Conservation (phyloP, 2,113 vertebrate species). For the Agapornis roseicollis region DNA sequence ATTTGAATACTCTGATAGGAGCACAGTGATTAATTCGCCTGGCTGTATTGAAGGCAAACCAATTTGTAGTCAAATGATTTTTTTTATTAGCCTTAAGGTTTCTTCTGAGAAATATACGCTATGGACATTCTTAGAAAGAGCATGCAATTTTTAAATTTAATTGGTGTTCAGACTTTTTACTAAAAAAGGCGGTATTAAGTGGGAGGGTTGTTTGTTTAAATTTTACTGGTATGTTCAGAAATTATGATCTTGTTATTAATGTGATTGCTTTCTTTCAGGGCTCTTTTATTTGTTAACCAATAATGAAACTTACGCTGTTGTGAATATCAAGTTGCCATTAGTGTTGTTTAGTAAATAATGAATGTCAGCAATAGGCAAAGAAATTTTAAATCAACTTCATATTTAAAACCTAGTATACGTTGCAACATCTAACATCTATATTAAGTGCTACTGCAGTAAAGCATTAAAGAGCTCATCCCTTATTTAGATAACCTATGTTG, state of each 20-base stretch:
- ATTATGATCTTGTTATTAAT: neutral
- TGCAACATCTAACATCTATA: neutral
- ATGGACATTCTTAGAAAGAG: neutral
- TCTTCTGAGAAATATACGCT: neutral
- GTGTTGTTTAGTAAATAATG: neutral
- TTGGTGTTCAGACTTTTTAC: neutral
- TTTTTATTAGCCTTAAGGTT: neutral
- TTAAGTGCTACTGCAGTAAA: neutral
- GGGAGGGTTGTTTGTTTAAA: neutral
- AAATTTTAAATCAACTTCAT: neutral
- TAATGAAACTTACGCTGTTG: neutral
- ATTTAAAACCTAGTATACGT: neutral
- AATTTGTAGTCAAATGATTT: neutral
- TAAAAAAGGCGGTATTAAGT: neutral
- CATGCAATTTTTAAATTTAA: neutral
- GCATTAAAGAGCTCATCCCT: neutral
- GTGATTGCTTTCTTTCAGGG: neutral
- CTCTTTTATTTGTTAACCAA: neutral
- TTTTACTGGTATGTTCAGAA: neutral
- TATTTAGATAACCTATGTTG: neutral
- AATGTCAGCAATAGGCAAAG: neutral
- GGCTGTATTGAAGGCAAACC: neutral
- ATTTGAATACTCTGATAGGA: neutral
- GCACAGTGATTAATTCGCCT: neutral
- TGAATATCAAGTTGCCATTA: conserved; percentile 1